A percentile compares a stretch with the other conserved stretches of the same genome.
Conservation (phyloP, 2,113 vertebrate species). For the Parus major region DNA sequence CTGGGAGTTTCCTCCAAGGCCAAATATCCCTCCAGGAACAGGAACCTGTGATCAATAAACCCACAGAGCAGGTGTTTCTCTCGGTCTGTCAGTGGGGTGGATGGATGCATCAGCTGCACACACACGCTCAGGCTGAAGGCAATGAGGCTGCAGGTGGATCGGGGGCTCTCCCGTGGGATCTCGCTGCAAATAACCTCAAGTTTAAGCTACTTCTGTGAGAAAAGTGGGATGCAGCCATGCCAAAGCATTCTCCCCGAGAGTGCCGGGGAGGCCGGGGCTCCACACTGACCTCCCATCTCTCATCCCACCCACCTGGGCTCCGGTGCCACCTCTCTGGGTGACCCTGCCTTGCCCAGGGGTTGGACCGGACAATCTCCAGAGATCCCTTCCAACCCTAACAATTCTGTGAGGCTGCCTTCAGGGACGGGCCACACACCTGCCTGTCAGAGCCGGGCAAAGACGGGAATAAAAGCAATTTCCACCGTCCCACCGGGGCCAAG, state of each 20-base stretch:
- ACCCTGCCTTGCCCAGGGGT: neutral
- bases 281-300: accelerated
- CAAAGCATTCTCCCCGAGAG: neutral
- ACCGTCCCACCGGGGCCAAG: accelerated
- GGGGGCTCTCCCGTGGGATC: neutral
- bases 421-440: accelerated
- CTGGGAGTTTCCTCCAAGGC: neutral
- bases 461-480: accelerated
- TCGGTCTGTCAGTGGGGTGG: accelerated
- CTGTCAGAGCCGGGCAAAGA: accelerated
- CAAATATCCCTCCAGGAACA: neutral
- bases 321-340: neutral
- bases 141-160: accelerated
- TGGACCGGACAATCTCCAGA: neutral
- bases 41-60: neutral
- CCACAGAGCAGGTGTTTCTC: neutral
- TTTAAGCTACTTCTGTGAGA: accelerated
- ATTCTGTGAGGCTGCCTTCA: neutral
- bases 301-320: neutral
- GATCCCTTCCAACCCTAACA: neutral
- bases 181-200: neutral
- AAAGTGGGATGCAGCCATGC: accelerated
- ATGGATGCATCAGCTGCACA: accelerated
- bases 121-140: no score
- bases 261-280: neutral